These are phyloP conservation scores for Pseudococcus viburni DNA, from an alignment of 2,888 invertebrate genomes.

Conservation along the genomic window DNA sequence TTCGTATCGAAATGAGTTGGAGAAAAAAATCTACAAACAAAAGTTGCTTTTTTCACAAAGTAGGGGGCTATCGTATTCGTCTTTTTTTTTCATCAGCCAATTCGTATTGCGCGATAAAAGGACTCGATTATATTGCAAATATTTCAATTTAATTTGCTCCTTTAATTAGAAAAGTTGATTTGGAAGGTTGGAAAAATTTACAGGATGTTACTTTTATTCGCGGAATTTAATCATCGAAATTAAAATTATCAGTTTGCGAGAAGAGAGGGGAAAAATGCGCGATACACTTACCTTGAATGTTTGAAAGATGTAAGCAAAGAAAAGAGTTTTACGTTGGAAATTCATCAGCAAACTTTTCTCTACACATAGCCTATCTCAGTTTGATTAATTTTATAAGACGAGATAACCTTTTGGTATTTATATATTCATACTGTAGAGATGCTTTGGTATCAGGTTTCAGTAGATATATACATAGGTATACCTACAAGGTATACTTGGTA, in stretches of 20 bases:
- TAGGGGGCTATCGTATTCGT: background rate
- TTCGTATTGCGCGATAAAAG: background rate
- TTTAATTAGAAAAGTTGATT: slow-evolving; percentile 58
- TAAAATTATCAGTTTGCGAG: slow-evolving; percentile 30
- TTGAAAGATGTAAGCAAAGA: slow-evolving; percentile 34
- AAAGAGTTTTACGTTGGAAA: slow-evolving; percentile 30
- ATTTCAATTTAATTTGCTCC: slow-evolving; percentile 45
- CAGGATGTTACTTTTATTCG: slow-evolving; percentile 26
- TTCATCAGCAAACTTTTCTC: slow-evolving; percentile 32
- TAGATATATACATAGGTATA: background rate
- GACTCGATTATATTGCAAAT: slow-evolving; percentile 36
- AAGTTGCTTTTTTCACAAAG: slow-evolving; percentile 21
- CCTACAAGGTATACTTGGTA: background rate
- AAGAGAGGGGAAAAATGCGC: background rate
- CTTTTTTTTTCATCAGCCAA: background rate
- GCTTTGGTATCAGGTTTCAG: background rate
- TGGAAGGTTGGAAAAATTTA: background rate
- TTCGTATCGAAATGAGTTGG: background rate
- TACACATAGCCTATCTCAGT: slow-evolving; percentile 25
- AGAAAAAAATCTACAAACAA: background rate
- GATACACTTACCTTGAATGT: slow-evolving; percentile 11
- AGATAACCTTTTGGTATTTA: background rate
- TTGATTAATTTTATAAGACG: slow-evolving; percentile 40
- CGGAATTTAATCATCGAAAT: slow-evolving; percentile 52
- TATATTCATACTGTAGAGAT: background rate